Evolutionary conservation across 2,888 invertebrate genomes (phyloP), one percentile per base, ranked within the genome.

Genomic region (Hedychridium roseum): DNA sequence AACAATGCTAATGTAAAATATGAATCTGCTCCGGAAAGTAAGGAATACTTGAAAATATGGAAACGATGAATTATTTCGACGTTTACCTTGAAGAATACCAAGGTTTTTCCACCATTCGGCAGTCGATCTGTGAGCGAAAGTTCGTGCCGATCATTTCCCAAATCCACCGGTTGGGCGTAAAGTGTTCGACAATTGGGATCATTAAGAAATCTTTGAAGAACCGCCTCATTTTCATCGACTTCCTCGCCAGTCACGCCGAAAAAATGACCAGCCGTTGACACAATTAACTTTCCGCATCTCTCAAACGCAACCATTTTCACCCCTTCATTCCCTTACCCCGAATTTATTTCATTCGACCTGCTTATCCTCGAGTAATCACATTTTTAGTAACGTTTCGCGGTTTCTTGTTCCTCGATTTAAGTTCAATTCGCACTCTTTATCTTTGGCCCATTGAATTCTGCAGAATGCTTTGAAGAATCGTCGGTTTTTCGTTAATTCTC

Each of bases 71-170:
- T n/a, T n/a, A n/a, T n/a, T n/a, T n/a, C n/a, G n/a, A n/a, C n/a
- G n/a, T 12, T 50, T 51, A 77, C 78, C 77, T 78, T 78, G 41
- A 74, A 78, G 48, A 78, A 78, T 0, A 78, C 75, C 32, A 78
- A 43, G 2, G 68, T 71, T 48, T 74, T 76, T 20, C 51, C 63
- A 2, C 64, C 71, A 32, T 53, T 23, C 0, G 69, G 56, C 27
- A 74, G 40, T 31, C 73, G 68, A 16, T 63, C 67, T 14, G 62
- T 73, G 15, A 77, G 51, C 37, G 66, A 70, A 20, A 78, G 41
- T 0, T 43, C 40, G 11, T 43, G 23, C 23, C 46, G 51, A 2
- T 61, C 37, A 1, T 47, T 49, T 0, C 54, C 49, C 2, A 17
- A 17, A 26, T 62, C 48, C 11, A 36, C 45, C 2, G 69, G 61